phyloP scores from a whole-genome alignment of 2,797 vertebrate genomes.

The Triplophysa yarkandensis region DNA sequence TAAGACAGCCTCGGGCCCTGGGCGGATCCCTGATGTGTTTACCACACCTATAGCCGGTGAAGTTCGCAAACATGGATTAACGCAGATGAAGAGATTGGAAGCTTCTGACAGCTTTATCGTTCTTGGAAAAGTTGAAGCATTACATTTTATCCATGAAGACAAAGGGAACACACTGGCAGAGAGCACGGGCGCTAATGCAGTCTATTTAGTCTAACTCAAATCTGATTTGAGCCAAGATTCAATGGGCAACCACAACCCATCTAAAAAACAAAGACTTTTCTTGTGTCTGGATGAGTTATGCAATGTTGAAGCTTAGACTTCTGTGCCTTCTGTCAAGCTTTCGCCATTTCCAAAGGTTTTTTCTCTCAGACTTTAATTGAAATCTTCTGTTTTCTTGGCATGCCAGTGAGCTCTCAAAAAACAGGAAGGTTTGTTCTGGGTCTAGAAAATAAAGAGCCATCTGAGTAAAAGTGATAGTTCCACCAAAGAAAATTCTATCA shows the following conservation, averaged over 20 bases:
- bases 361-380: slow-evolving; percentile 11
- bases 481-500: too few relatives aligned
- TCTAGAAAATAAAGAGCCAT: slow-evolving; percentile 40
- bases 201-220: slow-evolving; percentile 13
- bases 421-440: slow-evolving; percentile 1
- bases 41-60: slow-evolving; percentile 16
- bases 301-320: slow-evolving; percentile 12
- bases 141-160: slow-evolving; percentile 14
- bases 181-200: slow-evolving; percentile 1
- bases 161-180: slow-evolving; percentile 6
- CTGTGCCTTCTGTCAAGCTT: background rate
- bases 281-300: slow-evolving; percentile 20
- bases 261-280: slow-evolving; percentile 19
- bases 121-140: slow-evolving; percentile 11
- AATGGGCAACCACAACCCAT: background rate
- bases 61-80: slow-evolving; percentile 19
- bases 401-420: background rate
- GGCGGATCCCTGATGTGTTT: slow-evolving; percentile 44
- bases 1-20: slow-evolving; percentile 44
- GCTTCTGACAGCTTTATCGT: slow-evolving; percentile 40
- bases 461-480: too few relatives aligned
- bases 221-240: slow-evolving; percentile 11
- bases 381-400: slow-evolving; percentile 1
- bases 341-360: background rate
- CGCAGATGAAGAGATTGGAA: slow-evolving; percentile 42